Base-by-base conservation (phyloP, 2,888 invertebrate genomes). In the Drosophila monieri region DNA sequence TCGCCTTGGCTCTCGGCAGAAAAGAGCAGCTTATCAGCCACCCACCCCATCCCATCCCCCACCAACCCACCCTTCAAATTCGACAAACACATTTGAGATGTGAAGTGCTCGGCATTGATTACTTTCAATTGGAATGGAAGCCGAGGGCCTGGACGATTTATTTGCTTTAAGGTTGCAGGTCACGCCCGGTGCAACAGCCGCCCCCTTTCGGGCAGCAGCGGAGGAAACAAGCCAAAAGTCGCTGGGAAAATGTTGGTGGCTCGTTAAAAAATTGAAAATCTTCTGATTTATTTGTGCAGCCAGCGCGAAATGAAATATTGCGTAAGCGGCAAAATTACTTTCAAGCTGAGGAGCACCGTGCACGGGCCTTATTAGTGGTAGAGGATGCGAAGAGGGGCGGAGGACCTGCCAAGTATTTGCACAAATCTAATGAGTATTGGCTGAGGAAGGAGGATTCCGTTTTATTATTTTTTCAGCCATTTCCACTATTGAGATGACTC, bases 251-350 rank as follows among this genome's bases (percentile, higher is more conserved):
- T 57, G 58, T 37, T 46, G 27, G 52, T 41, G 44, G 51, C 53
- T 64, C 47, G 48, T 57, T 57, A 84, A 84, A 85, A 78, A 78
- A 76, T 78, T 69, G 85, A 37, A 37, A 47, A 64, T 51, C 85
- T 81, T 80, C 81, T 76, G 85, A 87, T 85, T 87, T 81, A 87
- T 81, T 81, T 78, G 83, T 66, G 65, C 73, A 68, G 52, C 67
- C 73, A 77, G 67, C 68, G 71, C 71, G 73, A 77, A 86, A 86
- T 84, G 80, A 81, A 84, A 86, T 80, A 86, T 86, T 86, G 87
- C 75, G 62, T 80, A 76, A 84, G 78, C 76, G 72, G 73, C 73
- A 75, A 77, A 88, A 85, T 87, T 87, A 81, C 85, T 75, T 77
- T 83, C 74, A 41, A 6, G 25, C 21, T 23, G 12, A 14, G 37